Base-by-base conservation (phyloP, 2,113 vertebrate genomes). In the Caranx melampygus region DNA sequence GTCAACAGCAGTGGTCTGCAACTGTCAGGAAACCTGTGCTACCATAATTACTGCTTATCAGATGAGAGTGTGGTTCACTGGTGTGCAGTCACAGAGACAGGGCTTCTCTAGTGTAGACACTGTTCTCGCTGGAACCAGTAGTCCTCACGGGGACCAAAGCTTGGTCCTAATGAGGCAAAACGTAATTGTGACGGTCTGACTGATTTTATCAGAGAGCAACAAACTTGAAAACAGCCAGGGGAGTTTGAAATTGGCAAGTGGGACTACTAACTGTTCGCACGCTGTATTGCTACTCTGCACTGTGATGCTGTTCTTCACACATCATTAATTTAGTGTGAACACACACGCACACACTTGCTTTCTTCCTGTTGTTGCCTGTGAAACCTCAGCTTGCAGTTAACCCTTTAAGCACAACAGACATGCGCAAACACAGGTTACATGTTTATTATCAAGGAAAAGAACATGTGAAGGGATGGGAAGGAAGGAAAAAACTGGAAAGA, bases 281-380 rank as follows among this genome's bases (percentile, higher is more conserved):
- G 31, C 6, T 69, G 14, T 16, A 31, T n/a, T 57, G 63, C 3
- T 57, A 69, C 31, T 57, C 47, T 81, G n/a, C 61, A 63, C 26
- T 3, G 5, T 33, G 68, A 54, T 33, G 68, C 62, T 55, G 35
- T 45, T 67, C 47, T 78, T 67, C 68, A 72, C 81, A 78, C 81
- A 71, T 78, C 75, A 57, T 73, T 63, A 49, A 62, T 61, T 54
- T 6, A 14, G 61, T 61, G 44, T 45, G 51, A 34, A 69, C 71
- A 13, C 49, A 21, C 49, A 54, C 9, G 51, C 47, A 44, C 31
- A 10, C 34, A 69, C 71, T 6, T 33, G 8, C 49, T 44, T 49
- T 59, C 66, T 71, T 76, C 66, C 72, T 76, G 66, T 65, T 65
- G 45, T 51, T 67, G 37, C 57, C 20, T 51, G 47, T 67, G 65